A percentile compares a stretch with the other conserved stretches of the same genome.
Evolutionary conservation across 2,888 invertebrate species (phyloP).

Genomic region (Phragmatobia fuliginosa): DNA sequence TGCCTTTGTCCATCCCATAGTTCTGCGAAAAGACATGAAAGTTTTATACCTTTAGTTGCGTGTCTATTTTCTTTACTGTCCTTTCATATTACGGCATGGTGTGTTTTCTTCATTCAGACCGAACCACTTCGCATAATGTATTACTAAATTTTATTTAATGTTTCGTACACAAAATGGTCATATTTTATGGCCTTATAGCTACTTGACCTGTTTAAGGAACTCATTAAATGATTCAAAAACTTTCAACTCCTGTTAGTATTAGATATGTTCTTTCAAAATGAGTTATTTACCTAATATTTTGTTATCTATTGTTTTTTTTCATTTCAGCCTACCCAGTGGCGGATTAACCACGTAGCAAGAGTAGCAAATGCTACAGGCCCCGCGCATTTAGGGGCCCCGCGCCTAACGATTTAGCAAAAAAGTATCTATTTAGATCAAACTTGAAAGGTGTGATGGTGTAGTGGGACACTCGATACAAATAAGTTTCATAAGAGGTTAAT

Average conservation of each 20-base stretch:
- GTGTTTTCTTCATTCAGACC: neutral
- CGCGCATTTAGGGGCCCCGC: no score
- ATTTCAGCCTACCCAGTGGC: no score
- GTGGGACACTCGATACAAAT: no score
- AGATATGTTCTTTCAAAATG: neutral
- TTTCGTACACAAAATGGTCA: neutral
- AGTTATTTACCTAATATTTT: neutral
- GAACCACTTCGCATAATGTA: constrained; percentile 7
- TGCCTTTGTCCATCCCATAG: constrained; percentile 6
- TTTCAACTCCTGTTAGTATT: neutral
- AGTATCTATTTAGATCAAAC: no score
- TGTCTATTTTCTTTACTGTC: neutral
- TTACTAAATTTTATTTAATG: neutral
- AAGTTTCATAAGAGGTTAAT: no score
- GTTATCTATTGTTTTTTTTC: neutral
- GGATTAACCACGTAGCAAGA: no score
- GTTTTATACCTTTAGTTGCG: constrained; percentile 10
- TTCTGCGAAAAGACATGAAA: constrained; percentile 13
- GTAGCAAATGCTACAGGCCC: no score
- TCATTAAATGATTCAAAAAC: neutral
- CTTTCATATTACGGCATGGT: constrained; percentile 1
- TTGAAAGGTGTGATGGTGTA: no score
- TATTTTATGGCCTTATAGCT: neutral
- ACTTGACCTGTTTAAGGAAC: neutral
- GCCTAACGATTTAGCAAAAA: no score